Evolutionary conservation across 2,113 vertebrate species (phyloP), one percentile per base, ranked within the genome.

Genomic region (Psilopogon haemacephalus): DNA sequence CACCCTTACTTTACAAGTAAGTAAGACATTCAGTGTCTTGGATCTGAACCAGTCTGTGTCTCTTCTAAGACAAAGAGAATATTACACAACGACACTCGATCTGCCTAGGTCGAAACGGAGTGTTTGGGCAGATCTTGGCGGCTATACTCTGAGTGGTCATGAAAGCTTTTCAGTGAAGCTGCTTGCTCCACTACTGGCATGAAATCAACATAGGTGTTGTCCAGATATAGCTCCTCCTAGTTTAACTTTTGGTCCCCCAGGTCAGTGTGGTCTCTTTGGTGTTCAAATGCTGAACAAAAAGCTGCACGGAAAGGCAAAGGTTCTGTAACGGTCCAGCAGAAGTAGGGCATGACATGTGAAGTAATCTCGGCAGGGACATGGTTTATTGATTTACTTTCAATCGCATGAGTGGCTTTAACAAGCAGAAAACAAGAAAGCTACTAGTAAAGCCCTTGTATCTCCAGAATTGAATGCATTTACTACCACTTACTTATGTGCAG

Each of bases 361-460:
- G 37, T 35, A 42, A 12, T 67, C 46, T 37, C 70, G 64, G 32
- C 23, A 69, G 86, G 75, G 26, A n/a, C 37, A 13, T 48, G 38
- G 62, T 78, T 82, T 97, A 93, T 55, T 75, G 86, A 81, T 72
- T 72, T 68, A 28, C 37, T 63, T 84, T 48, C 8, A 30, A 32
- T 75, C 63, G 52, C 71, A 30, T 46, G 68, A 8, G 38, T 68
- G 76, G 23, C n/a, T 86, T 82, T 76, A 81, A 56, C 32, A 74
- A 70, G 60, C 42, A 76, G 63, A 77, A 87, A 62, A 64, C 74
- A 71, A 79, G 16, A 59, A 69, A 79, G n/a, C 52, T 85, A 27
- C 40, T 52, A 20, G 60, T 26, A 32, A 50, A n/a, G 74, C 52
- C 30, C 46, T 42, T 2, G 2, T 71, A 78, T 90, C 4, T 0